phyloP scores from a whole-genome alignment of 1,140 invertebrate species.

The Drosophila malerkotliana region DNA sequence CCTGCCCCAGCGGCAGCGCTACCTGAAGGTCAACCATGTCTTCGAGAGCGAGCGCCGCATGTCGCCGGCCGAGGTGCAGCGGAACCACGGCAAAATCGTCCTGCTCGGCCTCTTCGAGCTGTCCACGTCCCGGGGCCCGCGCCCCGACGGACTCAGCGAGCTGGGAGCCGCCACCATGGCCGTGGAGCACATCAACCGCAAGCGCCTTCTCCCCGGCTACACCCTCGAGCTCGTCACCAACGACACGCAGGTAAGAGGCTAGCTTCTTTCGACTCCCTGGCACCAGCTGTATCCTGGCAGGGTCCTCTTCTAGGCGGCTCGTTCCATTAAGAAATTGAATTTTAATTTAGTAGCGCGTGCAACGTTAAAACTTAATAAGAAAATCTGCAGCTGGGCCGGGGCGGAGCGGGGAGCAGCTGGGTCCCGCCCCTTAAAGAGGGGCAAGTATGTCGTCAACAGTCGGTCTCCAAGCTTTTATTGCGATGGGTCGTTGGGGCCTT shows the following conservation, averaged over 20 bases:
- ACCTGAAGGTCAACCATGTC: slow-evolving; percentile 79
- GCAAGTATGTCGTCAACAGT: slow-evolving; percentile 70
- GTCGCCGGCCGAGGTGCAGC: slow-evolving; percentile 64
- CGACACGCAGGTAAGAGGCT: slow-evolving; percentile 90
- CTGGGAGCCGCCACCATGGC: slow-evolving; percentile 90
- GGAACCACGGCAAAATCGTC: slow-evolving; percentile 84
- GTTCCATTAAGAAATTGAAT: slow-evolving; percentile 75
- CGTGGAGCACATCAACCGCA: slow-evolving; percentile 89
- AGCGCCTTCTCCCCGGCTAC: slow-evolving; percentile 88
- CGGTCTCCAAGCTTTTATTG: slow-evolving; percentile 59
- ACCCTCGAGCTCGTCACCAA: slow-evolving; percentile 90
- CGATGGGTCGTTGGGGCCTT: slow-evolving; percentile 47
- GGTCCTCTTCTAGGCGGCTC: slow-evolving; percentile 1
- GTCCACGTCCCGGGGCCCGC: slow-evolving; percentile 85
- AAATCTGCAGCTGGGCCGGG: slow-evolving; percentile 58
- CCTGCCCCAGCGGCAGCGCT: slow-evolving; percentile 57
- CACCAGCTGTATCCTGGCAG: background rate
- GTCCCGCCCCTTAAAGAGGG: slow-evolving; percentile 28
- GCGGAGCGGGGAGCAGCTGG: slow-evolving; percentile 29
- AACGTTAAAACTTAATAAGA: slow-evolving; percentile 80
- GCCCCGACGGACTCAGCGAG: slow-evolving; percentile 89
- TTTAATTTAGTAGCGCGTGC: slow-evolving; percentile 74
- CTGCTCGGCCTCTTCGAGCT: slow-evolving; percentile 92
- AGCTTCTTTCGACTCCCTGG: background rate
- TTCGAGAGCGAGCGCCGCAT: slow-evolving; percentile 77